Evolutionary conservation across 64 coral and sea anemone genomes (phyloP).

Genomic region (Montipora sp.): DNA sequence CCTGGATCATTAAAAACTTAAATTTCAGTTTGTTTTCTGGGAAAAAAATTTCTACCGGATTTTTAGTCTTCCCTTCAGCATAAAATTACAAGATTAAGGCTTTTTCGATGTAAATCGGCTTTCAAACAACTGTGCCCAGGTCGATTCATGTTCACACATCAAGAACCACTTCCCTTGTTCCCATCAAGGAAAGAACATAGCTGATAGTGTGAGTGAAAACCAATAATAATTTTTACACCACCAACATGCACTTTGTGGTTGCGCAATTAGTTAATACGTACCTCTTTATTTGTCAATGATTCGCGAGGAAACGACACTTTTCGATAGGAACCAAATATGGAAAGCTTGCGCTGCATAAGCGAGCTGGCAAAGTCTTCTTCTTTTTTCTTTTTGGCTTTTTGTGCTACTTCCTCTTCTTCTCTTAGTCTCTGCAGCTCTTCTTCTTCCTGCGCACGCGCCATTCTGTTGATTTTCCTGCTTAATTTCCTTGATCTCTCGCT

Average conservation of each 20-base stretch:
- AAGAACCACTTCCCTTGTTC: too few species aligned
- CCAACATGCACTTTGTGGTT: neutral
- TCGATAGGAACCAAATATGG: constrained; percentile 31
- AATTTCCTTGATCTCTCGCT: constrained; percentile 31
- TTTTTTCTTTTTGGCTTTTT: constrained; percentile 26
- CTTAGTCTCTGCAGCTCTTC: constrained; percentile 17
- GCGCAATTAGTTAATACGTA: neutral
- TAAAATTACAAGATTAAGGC: too few species aligned
- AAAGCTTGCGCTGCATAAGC: constrained; percentile 14
- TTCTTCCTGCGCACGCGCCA: constrained; percentile 31
- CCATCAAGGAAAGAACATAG: too few species aligned
- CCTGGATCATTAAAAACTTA: too few species aligned
- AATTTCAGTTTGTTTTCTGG: too few species aligned
- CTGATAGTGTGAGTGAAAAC: too few species aligned
- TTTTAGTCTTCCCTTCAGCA: too few species aligned
- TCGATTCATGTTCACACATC: too few species aligned
- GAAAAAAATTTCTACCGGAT: too few species aligned
- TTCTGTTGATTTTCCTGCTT: constrained; percentile 12
- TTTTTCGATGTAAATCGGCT: too few species aligned
- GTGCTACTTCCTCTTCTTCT: neutral
- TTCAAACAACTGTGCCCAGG: too few species aligned
- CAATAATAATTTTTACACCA: too few species aligned
- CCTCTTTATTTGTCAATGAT: neutral
- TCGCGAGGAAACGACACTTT: neutral
- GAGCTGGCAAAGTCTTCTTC: constrained; percentile 6